These are phyloP conservation scores for Cyanistes caeruleus DNA, from an alignment of 2,113 vertebrate genomes.

Conservation along the genomic window DNA sequence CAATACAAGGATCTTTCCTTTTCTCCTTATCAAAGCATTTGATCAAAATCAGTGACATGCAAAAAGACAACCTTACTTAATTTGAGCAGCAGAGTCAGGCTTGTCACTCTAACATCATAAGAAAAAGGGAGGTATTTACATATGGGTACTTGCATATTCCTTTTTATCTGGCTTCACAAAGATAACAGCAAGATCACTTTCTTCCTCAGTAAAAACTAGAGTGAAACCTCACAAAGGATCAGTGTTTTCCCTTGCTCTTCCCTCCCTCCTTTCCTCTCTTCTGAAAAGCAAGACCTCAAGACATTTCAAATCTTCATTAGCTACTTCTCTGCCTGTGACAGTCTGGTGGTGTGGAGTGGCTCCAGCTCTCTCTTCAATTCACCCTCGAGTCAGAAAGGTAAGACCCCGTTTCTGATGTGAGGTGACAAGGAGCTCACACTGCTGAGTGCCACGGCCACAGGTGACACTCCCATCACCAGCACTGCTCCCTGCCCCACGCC, in stretches of 20 bases:
- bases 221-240: neutral
- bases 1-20: conserved; percentile 31
- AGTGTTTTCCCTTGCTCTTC: neutral
- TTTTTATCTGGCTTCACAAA: conserved; percentile 49
- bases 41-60: conserved; percentile 53
- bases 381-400: neutral
- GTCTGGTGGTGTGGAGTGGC: neutral
- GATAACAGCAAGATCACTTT: conserved; percentile 16
- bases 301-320: conserved; percentile 23
- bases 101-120: conserved; percentile 36
- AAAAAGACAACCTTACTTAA: conserved; percentile 46
- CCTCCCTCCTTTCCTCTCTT: neutral
- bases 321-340: neutral
- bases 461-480: neutral
- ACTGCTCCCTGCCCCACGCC: neutral
- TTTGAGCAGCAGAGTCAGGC: conserved; percentile 23
- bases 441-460: neutral
- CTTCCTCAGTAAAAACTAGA: neutral
- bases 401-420: neutral
- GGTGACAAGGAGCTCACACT: neutral
- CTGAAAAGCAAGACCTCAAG: neutral
- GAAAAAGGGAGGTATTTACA: conserved; percentile 35
- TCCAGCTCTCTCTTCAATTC: neutral
- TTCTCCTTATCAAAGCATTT: conserved; percentile 58
- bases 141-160: conserved; percentile 34